phyloP scores from a whole-genome alignment of 1,140 invertebrate species.

The Eciton burchellii region DNA sequence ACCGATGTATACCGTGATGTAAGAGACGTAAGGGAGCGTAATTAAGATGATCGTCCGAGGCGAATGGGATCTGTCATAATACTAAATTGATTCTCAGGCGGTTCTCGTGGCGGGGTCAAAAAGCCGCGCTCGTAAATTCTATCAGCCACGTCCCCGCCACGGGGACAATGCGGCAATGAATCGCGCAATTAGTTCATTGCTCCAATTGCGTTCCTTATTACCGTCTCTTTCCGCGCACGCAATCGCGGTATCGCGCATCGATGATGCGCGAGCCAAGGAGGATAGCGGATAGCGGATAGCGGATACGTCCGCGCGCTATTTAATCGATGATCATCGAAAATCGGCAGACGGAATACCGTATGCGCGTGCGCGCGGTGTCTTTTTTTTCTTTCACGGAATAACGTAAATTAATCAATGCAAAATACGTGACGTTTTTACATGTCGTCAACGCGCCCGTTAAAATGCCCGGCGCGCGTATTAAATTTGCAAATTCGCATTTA shows the following conservation, averaged over 20 bases:
- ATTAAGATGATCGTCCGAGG: conserved; percentile 55
- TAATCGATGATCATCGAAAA: neutral
- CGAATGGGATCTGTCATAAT: conserved; percentile 56
- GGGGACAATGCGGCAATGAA: conserved; percentile 60
- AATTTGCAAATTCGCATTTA: conserved; percentile 26
- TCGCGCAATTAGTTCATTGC: conserved; percentile 83
- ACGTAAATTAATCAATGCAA: conserved; percentile 30
- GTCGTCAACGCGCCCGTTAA: neutral
- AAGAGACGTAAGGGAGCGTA: conserved; percentile 51
- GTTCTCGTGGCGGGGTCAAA: conserved; percentile 73
- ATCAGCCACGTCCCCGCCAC: conserved; percentile 75
- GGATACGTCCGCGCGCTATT: neutral
- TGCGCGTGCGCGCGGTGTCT: neutral
- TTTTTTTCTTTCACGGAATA: neutral
- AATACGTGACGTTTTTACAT: neutral
- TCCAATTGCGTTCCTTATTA: conserved; percentile 80
- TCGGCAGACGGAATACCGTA: neutral
- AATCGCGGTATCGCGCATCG: too few species aligned
- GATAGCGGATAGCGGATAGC: too few species aligned
- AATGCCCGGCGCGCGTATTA: conserved; percentile 4
- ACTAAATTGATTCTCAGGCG: conserved; percentile 82
- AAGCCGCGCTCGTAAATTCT: conserved; percentile 82
- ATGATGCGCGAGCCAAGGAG: too few species aligned
- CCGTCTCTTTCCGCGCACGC: neutral
- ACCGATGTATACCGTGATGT: conserved; percentile 7